Percentiles rank a stretch among this genome's conserved stretches.
phyloP scores from a whole-genome alignment of 35 echinoderm and acorn worm genomes.

The Apostichopus parvimensis region DNA sequence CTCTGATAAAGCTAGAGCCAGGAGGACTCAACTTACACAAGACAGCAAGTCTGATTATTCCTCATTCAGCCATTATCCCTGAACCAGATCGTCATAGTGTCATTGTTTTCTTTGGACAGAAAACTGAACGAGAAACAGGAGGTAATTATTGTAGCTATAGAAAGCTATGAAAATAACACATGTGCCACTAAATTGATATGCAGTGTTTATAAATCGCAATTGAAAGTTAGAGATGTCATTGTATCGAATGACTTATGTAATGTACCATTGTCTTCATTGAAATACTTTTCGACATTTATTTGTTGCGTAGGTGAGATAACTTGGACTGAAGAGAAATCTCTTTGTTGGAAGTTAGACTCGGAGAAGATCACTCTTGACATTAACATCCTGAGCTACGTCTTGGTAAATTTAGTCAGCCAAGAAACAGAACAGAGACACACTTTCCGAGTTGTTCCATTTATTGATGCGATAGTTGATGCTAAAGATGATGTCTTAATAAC shows the following conservation, averaged over 20 bases:
- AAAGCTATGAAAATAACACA: too few relatives aligned
- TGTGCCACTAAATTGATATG: too few relatives aligned
- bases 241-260: too few relatives aligned
- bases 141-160: too few relatives aligned
- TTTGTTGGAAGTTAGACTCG: not conserved
- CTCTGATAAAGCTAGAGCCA: too few relatives aligned
- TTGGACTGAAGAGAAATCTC: not conserved
- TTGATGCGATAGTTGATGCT: not conserved
- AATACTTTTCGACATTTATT: not conserved
- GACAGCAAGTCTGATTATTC: not conserved
- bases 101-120: not conserved
- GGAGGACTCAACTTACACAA: not conserved
- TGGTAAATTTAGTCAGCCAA: not conserved
- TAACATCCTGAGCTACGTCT: not conserved
- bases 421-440: not conserved
- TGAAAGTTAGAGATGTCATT: too few relatives aligned
- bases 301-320: not conserved
- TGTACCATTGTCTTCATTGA: too few relatives aligned
- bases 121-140: not conserved
- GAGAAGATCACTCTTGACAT: not conserved
- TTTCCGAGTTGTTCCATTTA: conserved; percentile 9
- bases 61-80: not conserved
- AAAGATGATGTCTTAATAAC: not conserved
- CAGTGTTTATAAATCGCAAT: too few relatives aligned
- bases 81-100: not conserved